Evolutionary conservation across 1,140 invertebrate species (phyloP), one percentile per base, ranked within the genome.

Genomic region (Hyphantria cunea): DNA sequence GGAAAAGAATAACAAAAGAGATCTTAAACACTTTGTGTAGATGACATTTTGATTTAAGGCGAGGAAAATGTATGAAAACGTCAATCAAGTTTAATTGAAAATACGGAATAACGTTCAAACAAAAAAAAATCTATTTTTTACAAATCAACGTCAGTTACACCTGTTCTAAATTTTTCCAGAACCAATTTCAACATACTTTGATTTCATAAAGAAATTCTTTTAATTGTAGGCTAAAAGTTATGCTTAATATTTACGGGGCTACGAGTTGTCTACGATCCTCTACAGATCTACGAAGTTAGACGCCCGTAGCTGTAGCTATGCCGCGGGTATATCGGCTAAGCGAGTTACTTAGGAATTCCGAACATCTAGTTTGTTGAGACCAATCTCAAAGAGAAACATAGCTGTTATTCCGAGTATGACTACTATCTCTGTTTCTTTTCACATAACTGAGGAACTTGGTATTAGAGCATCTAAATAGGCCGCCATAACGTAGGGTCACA

Each of bases 171-270:
- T 55, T 55, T 33, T 7, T 47, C 14, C 13, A 10, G 39, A 39
- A 58, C 34, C 44, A 58, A 58, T 49, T 58, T 25, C 9, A 31
- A 32, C 48, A 49, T 13, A 33, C 48, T 58, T 48, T 58, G 55
- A 44, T 58, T 58, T 58, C 55, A 58, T 58, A 58, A 58, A 58
- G 55, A 58, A 58, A 58, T 58, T 48, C 32, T 49, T 31, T 33
- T 15, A 31, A 58, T 58, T 58, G 55, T 58, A 48, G 37, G 32
- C 44, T 58, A 49, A 11, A 49, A 58, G 44, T 58, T 58, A 58
- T 39, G 45, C 48, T 9, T 39, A 12, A 39, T 39, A 58, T 58
- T 49, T n/a, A 44, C 15, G 13, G n/a, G 15, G 32, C 55, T 33
- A 17, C 25, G 34, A 15, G 5, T 37, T 17, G 45, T 39, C 55